Conservation (phyloP, 1,140 invertebrate species). For the Drosophila simulans region DNA sequence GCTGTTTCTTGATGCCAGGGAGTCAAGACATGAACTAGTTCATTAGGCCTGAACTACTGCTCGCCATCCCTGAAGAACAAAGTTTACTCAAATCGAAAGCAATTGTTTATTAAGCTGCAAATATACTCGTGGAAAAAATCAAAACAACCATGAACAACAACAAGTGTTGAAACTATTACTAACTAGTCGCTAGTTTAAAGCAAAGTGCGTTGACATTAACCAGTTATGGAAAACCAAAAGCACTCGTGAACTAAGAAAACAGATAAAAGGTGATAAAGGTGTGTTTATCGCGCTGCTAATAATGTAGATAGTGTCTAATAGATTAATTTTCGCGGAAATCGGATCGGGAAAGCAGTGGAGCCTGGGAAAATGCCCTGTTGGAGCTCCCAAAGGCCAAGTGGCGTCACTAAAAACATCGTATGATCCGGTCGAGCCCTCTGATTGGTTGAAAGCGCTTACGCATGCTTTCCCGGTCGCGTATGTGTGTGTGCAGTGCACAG, state of each 20-base stretch:
- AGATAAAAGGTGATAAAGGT: conserved; percentile 25
- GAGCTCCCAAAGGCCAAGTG: conserved; percentile 29
- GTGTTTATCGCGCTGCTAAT: background rate
- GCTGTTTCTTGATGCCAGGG: too few species aligned
- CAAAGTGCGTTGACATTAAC: background rate
- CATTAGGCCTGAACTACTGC: background rate
- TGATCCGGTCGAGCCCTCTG: conserved; percentile 65
- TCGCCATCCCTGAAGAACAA: background rate
- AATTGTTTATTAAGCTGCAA: conserved; percentile 31
- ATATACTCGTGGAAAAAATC: background rate
- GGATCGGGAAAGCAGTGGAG: conserved; percentile 1
- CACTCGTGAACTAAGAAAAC: conserved; percentile 7
- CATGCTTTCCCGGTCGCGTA: conserved; percentile 40
- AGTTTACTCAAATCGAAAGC: conserved; percentile 1
- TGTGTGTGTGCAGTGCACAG: conserved; percentile 36
- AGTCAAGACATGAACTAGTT: background rate
- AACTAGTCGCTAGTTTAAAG: background rate
- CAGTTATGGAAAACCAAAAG: conserved; percentile 21
- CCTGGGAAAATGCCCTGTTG: conserved; percentile 9
- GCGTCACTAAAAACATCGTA: conserved; percentile 63
- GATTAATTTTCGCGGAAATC: background rate
- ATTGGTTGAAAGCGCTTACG: conserved; percentile 60
- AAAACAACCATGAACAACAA: conserved; percentile 4
- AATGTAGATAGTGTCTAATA: background rate
- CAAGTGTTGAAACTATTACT: conserved; percentile 3